Base-by-base conservation (phyloP, 2,797 vertebrate genomes). In the Eurystomus glaucurus region DNA sequence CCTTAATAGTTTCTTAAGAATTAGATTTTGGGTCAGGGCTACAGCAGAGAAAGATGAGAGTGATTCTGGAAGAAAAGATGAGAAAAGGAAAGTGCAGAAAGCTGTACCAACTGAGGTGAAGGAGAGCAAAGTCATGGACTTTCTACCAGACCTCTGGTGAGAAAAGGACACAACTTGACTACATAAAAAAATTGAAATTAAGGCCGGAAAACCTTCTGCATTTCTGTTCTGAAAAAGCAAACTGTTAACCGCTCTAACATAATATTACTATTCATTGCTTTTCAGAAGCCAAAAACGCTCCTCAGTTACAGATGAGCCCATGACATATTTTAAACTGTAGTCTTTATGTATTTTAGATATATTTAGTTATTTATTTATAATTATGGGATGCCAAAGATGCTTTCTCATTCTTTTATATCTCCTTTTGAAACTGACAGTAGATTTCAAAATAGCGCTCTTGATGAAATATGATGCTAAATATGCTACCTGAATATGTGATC, bases 361-460 rank as follows among this genome's bases (percentile, higher is more conserved):
- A 82, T 64, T 95, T 84, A 60, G 46, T 87, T 83, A 74, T 86
- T 95, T 85, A 92, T 75, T 90, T 81, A 55, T 31, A 90, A 84
- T 45, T 91, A 55, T 79, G 43, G 21, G 52, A 41, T 94, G 82
- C 68, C 90, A 96, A 92, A 69, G 64, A 90, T 60, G 68, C 70
- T 95, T 82, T 93, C 61, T 91, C 31, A n/a, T 91, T 91, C 58
- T 79, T 85, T 92, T 51, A 52, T 50, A 52, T 93, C 87, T 95
- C 55, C n/a, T 93, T 94, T 78, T 81, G 60, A 88, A 61, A 64
- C 46, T 93, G 79, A 33, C 85, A 89, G 37, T 61, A 86, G 82
- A 57, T 79, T 96, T 81, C 48, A 75, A 85, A 89, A 86, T 5
- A 57, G 35, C 25, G 35, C 57, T 61, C 35, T 66, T 89, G 31